Evolutionary conservation across 1,140 invertebrate species (phyloP).

Genomic region (Bombus turneri): DNA sequence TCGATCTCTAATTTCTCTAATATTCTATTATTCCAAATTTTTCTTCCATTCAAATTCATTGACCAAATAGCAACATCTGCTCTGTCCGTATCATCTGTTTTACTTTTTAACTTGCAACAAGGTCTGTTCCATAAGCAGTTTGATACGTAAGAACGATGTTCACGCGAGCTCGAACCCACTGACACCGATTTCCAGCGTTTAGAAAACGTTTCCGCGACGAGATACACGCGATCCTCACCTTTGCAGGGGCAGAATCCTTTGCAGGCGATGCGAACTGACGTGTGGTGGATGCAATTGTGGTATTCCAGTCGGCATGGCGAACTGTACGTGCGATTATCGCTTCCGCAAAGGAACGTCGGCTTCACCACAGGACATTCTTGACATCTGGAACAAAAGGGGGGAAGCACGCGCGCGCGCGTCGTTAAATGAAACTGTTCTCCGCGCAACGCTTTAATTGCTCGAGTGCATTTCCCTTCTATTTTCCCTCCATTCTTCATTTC

Average conservation of each 20-base stretch:
- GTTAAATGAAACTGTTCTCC: slow-evolving; percentile 10
- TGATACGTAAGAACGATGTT: not conserved
- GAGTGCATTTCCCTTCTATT: slow-evolving; percentile 2
- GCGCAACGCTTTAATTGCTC: slow-evolving; percentile 27
- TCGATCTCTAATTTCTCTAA: too few relatives aligned
- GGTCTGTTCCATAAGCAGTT: too few relatives aligned
- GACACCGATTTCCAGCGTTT: not conserved
- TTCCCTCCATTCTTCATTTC: not conserved
- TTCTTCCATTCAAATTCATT: too few relatives aligned
- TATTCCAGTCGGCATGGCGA: slow-evolving; percentile 94
- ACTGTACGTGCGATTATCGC: slow-evolving; percentile 96
- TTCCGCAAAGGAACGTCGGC: slow-evolving; percentile 93
- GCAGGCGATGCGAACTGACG: slow-evolving; percentile 89
- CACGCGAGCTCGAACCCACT: not conserved
- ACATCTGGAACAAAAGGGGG: slow-evolving; percentile 85
- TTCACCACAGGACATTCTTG: slow-evolving; percentile 90
- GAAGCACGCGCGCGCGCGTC: not conserved
- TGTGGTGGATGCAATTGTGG: slow-evolving; percentile 95
- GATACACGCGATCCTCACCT: slow-evolving; percentile 81
- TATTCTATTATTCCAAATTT: too few relatives aligned
- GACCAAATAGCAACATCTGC: too few relatives aligned
- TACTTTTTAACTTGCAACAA: too few relatives aligned
- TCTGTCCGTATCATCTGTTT: too few relatives aligned
- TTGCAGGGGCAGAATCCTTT: slow-evolving; percentile 96
- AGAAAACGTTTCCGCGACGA: not conserved